phyloP scores from a whole-genome alignment of 2,888 invertebrate genomes.

The Dioctria rufipes region DNA sequence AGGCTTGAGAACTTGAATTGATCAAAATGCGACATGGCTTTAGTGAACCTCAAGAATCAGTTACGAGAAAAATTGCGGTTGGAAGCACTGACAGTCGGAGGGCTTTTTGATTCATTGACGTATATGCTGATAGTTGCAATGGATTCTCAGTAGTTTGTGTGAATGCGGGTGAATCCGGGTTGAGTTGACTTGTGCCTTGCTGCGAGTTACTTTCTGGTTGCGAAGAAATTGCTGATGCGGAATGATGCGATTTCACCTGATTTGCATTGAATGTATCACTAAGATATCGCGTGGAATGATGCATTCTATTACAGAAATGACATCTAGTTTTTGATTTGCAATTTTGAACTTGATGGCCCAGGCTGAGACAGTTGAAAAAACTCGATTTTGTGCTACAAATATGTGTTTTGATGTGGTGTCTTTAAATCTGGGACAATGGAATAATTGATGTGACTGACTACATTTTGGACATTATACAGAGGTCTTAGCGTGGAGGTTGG shows the following conservation, averaged over 20 bases:
- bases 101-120: background rate
- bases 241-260: background rate
- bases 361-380: constrained; percentile 24
- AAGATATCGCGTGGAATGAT: background rate
- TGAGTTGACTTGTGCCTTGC: too few relatives aligned
- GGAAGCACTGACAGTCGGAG: constrained; percentile 1
- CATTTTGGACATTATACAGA: background rate
- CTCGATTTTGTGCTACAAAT: background rate
- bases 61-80: background rate
- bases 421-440: constrained; percentile 20
- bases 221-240: background rate
- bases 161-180: background rate
- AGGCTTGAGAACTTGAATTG: background rate
- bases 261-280: background rate
- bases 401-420: background rate
- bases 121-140: background rate
- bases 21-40: constrained; percentile 12
- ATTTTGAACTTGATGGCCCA: background rate
- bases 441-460: background rate
- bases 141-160: background rate
- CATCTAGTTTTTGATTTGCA: constrained; percentile 1
- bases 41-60: background rate
- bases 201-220: too few relatives aligned
- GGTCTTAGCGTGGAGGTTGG: background rate
- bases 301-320: constrained; percentile 7